Base-by-base conservation (phyloP, 1,140 invertebrate species). In the Cotesia typhae region DNA sequence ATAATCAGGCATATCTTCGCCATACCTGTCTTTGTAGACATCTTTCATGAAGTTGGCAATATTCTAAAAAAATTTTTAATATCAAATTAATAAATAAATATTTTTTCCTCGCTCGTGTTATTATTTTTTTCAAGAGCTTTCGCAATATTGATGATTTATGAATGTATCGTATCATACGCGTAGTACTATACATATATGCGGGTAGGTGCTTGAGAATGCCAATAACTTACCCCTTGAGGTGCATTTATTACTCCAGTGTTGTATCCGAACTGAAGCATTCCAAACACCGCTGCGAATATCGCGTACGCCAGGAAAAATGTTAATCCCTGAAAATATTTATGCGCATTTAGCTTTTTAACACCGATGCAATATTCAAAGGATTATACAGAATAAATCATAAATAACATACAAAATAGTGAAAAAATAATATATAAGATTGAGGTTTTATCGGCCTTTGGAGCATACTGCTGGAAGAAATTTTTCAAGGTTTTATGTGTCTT, bases 241-340 rank as follows among this genome's bases (percentile, higher is more conserved):
- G 96, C 94, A 89, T 99, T 99, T 83, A 99, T 97, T 71, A 99
- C 97, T 76, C 97, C 97, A 7, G 97, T 99, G 86, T 99, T 98
- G 90, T 97, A 99, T 76, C 98, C 98, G 87, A 99, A 99, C 87
- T 99, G 97, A 79, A 99, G 91, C 94, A 99, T 99, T 17, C 98
- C 95, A 76, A 98, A 91, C 75, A 98, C 96, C 67, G 97, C 96
- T 70, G 96, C 92, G 80, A 95, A 91, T 85, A 98, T 97, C 76
- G 96, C 92, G 87, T 97, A 96, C 76, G 94, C 92, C 80, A 99
- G 90, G 87, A 95, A 94, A 80, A 94, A 93, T 70, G 96, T 98
- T 77, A 97, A 89, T 73, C 95, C 94, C 95, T 96, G 89, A 55
- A 90, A 91, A 77, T 74, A 74, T 72, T 12, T 47, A 70, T 64